phyloP scores from a whole-genome alignment of 2,113 vertebrate genomes.

The Ariopsis seemanni region DNA sequence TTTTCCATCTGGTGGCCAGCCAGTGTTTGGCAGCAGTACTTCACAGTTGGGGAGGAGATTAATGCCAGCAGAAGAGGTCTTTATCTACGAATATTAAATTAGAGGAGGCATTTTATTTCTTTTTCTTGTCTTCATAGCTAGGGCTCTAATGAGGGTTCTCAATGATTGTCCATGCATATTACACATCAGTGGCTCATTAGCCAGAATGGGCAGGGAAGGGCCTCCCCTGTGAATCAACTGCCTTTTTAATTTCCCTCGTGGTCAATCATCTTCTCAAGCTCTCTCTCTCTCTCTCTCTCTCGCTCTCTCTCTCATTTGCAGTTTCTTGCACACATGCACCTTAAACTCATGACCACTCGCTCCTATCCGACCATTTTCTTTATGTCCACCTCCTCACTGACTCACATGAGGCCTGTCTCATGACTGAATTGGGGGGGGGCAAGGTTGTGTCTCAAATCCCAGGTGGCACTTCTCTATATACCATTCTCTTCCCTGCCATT shows the following conservation, averaged over 20 bases:
- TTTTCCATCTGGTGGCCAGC: constrained; percentile 16
- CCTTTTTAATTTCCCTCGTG: constrained; percentile 77
- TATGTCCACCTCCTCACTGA: constrained; percentile 15
- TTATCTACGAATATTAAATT: constrained; percentile 76
- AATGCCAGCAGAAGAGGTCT: constrained; percentile 63
- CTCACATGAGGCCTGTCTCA: constrained; percentile 38
- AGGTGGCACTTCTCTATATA: constrained; percentile 32
- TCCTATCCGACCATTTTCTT: constrained; percentile 7
- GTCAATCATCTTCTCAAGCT: constrained; percentile 67
- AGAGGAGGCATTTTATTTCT: constrained; percentile 68
- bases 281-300: no score
- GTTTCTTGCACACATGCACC: constrained; percentile 9
- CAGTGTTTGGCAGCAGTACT: constrained; percentile 46
- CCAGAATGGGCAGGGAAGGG: constrained; percentile 72
- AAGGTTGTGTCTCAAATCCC: constrained; percentile 62
- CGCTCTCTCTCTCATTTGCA: neutral
- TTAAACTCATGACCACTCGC: neutral
- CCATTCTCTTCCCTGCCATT: constrained; percentile 47
- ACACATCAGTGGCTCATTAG: constrained; percentile 80
- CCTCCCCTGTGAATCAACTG: constrained; percentile 72
- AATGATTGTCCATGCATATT: constrained; percentile 77
- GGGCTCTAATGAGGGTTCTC: constrained; percentile 75
- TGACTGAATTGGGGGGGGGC: constrained; percentile 61
- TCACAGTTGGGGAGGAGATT: constrained; percentile 50
- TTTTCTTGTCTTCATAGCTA: constrained; percentile 73